Evolutionary conservation across 1,140 invertebrate species (phyloP).

Genomic region (Temnothorax longispinosus): DNA sequence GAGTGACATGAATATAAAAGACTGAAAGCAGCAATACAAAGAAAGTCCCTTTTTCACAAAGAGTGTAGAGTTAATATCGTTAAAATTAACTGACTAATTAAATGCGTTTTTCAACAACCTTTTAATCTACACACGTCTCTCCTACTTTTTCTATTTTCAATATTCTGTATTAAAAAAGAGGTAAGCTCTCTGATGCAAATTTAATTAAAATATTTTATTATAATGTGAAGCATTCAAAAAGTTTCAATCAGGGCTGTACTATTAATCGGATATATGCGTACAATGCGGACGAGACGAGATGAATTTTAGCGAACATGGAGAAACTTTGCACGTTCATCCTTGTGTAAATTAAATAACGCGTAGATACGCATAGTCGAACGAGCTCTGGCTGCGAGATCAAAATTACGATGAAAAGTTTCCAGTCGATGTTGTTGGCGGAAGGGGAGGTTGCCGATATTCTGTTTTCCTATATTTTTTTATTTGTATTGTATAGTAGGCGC

Average conservation of each 20-base stretch:
- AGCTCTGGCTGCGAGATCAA: slow-evolving; percentile 4
- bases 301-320: slow-evolving; percentile 42
- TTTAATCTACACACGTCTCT: background rate
- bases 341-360: slow-evolving; percentile 48
- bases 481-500: background rate
- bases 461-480: background rate
- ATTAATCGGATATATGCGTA: slow-evolving; percentile 36
- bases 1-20: background rate
- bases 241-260: slow-evolving; percentile 13
- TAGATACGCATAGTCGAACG: slow-evolving; percentile 5
- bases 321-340: slow-evolving; percentile 41
- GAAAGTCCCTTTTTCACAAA: background rate
- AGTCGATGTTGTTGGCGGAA: background rate
- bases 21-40: background rate
- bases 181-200: background rate
- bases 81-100: slow-evolving; percentile 22
- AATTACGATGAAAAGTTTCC: slow-evolving; percentile 38
- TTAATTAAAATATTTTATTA: slow-evolving; percentile 48
- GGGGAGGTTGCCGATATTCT: background rate
- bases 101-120: background rate
- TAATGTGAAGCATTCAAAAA: slow-evolving; percentile 37
- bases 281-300: background rate
- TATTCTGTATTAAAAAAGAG: background rate
- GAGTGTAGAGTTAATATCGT: background rate
- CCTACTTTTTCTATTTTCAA: background rate